phyloP scores from a whole-genome alignment of 2,113 vertebrate species.

The Myrmecobius fasciatus region DNA sequence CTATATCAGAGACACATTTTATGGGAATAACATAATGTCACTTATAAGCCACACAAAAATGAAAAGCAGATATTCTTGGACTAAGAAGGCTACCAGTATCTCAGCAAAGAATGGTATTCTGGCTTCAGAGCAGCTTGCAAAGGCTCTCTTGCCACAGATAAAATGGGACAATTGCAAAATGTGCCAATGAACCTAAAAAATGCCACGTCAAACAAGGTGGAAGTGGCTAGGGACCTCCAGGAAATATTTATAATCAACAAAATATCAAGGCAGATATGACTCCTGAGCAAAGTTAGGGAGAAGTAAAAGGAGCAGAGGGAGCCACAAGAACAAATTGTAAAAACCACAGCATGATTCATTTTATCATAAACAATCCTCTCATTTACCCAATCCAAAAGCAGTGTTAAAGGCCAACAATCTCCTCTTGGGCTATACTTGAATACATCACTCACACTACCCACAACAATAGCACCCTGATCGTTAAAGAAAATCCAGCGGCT shows the following conservation, averaged over 20 bases:
- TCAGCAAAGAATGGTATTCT: constrained; percentile 28
- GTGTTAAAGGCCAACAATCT: no score
- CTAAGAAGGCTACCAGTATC: neutral
- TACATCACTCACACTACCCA: no score
- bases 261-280: no score
- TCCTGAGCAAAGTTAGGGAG: no score
- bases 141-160: neutral
- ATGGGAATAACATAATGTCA: neutral
- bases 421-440: no score
- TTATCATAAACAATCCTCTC: no score
- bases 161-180: constrained; percentile 6
- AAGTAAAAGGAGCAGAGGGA: no score
- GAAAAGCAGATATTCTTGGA: neutral
- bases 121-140: neutral
- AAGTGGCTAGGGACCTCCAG: neutral
- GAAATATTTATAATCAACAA: neutral
- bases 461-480: no score
- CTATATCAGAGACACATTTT: neutral
- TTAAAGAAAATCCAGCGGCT: no score
- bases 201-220: neutral
- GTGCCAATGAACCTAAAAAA: neutral
- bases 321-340: no score
- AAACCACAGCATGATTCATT: no score
- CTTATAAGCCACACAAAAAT: constrained; percentile 34
- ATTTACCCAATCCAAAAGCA: no score